Conservation (phyloP, 2,888 invertebrate species). For the Calliopum simillimum region DNA sequence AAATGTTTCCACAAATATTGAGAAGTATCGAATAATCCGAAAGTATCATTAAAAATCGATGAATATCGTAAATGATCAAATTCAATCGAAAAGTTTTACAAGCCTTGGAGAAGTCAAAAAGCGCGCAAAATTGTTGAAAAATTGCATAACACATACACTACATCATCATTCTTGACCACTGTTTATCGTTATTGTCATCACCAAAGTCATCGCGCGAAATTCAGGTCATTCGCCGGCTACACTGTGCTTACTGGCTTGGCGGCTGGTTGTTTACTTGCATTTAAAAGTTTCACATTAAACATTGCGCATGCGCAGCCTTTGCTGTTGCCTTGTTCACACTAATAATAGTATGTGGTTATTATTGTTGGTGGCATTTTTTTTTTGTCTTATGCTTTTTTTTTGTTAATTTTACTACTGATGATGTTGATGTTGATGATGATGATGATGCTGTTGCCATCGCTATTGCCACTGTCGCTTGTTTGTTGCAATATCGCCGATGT, state of each 20-base stretch:
- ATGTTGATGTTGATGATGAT: not conserved
- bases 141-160: too few relatives aligned
- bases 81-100: too few relatives aligned
- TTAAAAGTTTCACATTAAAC: not conserved
- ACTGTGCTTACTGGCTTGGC: too few relatives aligned
- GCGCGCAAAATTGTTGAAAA: not conserved
- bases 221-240: conserved; percentile 25
- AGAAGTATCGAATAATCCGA: too few relatives aligned
- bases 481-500: not conserved
- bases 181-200: not conserved
- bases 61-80: too few relatives aligned
- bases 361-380: not conserved
- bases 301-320: conserved; percentile 7
- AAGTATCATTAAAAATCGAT: too few relatives aligned
- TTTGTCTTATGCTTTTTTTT: not conserved
- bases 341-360: too few relatives aligned
- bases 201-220: conserved; percentile 6
- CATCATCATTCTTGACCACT: not conserved
- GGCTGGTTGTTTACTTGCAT: too few relatives aligned
- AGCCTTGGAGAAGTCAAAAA: too few relatives aligned
- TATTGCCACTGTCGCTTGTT: conserved; percentile 2
- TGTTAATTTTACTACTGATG: not conserved
- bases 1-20: too few relatives aligned
- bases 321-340: conserved; percentile 1
- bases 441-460: conserved; percentile 4